Base-by-base conservation (phyloP, 2,888 invertebrate species). In the Druceiella hillmani region DNA sequence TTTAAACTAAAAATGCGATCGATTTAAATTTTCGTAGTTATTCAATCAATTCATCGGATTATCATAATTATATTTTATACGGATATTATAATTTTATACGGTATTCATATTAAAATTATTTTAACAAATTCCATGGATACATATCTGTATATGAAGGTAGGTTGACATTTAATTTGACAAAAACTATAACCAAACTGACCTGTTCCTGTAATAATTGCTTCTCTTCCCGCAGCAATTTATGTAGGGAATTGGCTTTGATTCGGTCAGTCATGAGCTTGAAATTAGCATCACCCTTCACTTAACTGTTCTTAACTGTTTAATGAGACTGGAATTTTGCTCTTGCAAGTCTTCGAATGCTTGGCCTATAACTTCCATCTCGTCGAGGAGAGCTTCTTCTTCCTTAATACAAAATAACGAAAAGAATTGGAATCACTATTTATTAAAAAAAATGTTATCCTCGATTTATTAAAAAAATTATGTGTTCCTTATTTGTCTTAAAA, bases 291-390 rank as follows among this genome's bases (percentile, higher is more conserved):
- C 95, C 94, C 54, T 98, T 97, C 62, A 98, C 97, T 2, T n/a
- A n/a, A n/a, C n/a, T n/a, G n/a, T n/a, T n/a, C 94, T 73, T 40
- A 99, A 66, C 61, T 98, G 97, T 52, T 97, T 93, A 34, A 98
- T 87, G 12, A 98, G 76, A 22, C 95, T 74, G 0, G 92, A 91
- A 65, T 97, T 97, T 68, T 97, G 97, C 55, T 98, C 97, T 67
- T 98, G 97, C 94, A 97, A 95, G 56, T 99, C 98, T 61, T 99
- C 98, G 58, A 95, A 95, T 1, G 98, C 98, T 62, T 97, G 97
- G 0, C 98, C 98, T 0, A 98, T 99, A 3, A 95, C 94, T 61
- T 99, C 98, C 93, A 99, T 97, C 67, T 99, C 99, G 59, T 92
- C 97, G 10, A 98, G 71, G 33, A 99, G 72, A 0, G 95, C 94